Conservation (phyloP, 2,888 invertebrate species). For the Eulithis prunata region DNA sequence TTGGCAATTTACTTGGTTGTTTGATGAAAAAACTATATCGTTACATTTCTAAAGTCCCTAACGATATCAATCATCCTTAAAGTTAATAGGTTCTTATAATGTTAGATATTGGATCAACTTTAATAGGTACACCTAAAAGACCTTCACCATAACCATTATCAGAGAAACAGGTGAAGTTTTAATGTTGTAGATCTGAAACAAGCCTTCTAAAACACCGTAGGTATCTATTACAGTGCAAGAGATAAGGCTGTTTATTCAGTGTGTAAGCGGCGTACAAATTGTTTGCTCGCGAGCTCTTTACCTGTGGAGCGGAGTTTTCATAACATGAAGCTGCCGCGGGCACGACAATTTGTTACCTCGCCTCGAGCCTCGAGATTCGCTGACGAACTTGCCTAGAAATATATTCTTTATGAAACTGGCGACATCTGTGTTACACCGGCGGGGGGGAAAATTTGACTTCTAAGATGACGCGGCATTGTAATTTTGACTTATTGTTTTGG, state of each 20-base stretch:
- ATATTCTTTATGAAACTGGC: conserved; percentile 61
- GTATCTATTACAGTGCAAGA: conserved; percentile 60
- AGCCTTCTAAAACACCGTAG: conserved; percentile 55
- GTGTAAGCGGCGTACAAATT: conserved; percentile 78
- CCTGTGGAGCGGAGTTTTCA: conserved; percentile 75
- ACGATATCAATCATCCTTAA: conserved; percentile 14
- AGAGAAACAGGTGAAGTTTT: conserved; percentile 28
- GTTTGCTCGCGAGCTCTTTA: conserved; percentile 73
- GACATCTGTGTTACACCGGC: conserved; percentile 40
- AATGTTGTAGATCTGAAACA: conserved; percentile 48
- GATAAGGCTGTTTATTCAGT: conserved; percentile 76
- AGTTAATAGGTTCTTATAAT: conserved; percentile 5
- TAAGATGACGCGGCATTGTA: not conserved
- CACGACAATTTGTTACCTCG: conserved; percentile 75
- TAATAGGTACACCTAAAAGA: not conserved
- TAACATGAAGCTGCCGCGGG: conserved; percentile 72
- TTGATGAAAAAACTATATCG: conserved; percentile 22
- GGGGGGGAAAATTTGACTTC: not conserved
- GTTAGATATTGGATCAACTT: conserved; percentile 10
- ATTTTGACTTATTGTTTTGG: not conserved
- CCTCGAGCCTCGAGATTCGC: conserved; percentile 64
- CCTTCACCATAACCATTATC: conserved; percentile 15
- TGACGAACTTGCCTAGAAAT: conserved; percentile 70
- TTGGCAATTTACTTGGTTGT: conserved; percentile 20
- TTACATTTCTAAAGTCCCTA: conserved; percentile 10